Evolutionary conservation across 2,888 invertebrate species (phyloP), one percentile per base, ranked within the genome.

Genomic region (Synanthedon andrenaeformis): DNA sequence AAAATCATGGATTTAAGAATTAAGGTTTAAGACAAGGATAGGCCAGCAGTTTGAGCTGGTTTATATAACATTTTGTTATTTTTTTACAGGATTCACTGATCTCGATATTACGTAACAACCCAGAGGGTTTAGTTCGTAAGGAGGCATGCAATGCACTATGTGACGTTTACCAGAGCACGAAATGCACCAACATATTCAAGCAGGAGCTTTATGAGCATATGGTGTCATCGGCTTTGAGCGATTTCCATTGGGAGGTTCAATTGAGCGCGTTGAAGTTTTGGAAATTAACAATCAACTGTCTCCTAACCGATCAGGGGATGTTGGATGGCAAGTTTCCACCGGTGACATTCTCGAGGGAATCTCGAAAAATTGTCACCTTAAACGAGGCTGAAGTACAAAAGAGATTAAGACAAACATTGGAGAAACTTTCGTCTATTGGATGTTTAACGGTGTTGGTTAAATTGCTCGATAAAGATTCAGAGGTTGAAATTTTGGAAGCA

Each of bases 191-290:
- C 13, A 72, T 78, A 8, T 85, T 89, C 61, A 87, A 90, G 58
- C 83, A 89, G 42, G 74, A 77, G 0, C 76, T 94, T 4, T 91
- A 90, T 63, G 88, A 89, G 35, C 89, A 91, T 4, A 91, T 94
- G 89, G 88, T 90, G 0, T 86, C 90, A 12, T 90, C 92, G 1
- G 91, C 92, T 0, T 87, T 91, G 0, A 82, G 89, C 10, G 95
- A 95, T 72, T 89, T 94, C 55, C 92, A 95, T 67, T 94, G 95
- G 94, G 95, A 95, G 72, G 94, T 94, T 0, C 94, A 94, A 74
- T 79, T 92, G 0, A 90, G 89, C 54, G 92, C 93, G 0, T 70
- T 95, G 1, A 83, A 88, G 55, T 95, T 93, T 66, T 95, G 95
- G 94, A 89, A 89, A 54, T 80, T 89, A 11, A 91, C 93, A 19